Evolutionary conservation across 1,140 invertebrate genomes (phyloP).

Genomic region (Subanguina moxae): DNA sequence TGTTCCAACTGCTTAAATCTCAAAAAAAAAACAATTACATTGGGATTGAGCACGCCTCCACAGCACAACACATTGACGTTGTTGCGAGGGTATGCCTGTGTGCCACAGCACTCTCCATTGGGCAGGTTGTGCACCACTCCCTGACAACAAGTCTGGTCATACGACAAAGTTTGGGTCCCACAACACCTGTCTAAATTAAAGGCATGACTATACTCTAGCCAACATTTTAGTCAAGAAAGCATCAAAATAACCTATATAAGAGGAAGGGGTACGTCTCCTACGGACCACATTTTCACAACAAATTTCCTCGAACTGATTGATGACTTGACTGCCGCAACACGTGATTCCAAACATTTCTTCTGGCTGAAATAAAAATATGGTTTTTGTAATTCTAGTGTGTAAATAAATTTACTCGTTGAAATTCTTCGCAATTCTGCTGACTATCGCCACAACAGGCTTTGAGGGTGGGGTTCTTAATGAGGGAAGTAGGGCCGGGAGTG

Average conservation of each 20-base stretch:
- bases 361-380: neutral
- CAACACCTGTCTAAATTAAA: conserved; percentile 44
- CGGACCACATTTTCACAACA: conserved; percentile 49
- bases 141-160: conserved; percentile 39
- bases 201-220: no score
- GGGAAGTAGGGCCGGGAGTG: no score
- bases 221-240: no score
- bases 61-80: conserved; percentile 46
- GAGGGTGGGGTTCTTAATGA: conserved; percentile 6
- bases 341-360: conserved; percentile 46
- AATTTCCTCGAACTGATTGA: conserved; percentile 47
- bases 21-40: conserved; percentile 25
- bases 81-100: conserved; percentile 43
- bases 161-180: conserved; percentile 43
- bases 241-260: no score
- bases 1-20: no score
- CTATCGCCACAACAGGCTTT: conserved; percentile 39
- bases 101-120: conserved; percentile 47
- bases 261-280: conserved; percentile 28
- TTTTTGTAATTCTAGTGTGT: conserved; percentile 29
- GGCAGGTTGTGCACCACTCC: conserved; percentile 47
- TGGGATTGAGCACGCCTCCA: conserved; percentile 38
- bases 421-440: conserved; percentile 42
- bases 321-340: conserved; percentile 45
- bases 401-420: conserved; percentile 16